A percentile compares a stretch with the other conserved stretches of the same genome.
These are phyloP conservation scores for Nycticorax nycticorax DNA, from an alignment of 2,113 vertebrate genomes.

Conservation along the genomic window DNA sequence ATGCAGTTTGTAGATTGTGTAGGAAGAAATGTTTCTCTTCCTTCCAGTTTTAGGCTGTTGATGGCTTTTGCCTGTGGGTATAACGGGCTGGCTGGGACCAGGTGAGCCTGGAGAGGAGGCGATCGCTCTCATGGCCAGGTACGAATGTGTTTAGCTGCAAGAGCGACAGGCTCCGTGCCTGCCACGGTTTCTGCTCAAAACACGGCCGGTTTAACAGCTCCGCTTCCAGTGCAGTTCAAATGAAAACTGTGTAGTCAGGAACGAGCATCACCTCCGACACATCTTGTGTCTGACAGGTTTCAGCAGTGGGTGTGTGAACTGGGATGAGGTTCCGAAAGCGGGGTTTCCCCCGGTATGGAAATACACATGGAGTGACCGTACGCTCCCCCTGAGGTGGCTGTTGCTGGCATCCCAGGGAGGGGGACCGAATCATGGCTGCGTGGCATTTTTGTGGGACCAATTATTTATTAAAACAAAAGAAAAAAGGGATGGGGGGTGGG, in stretches of 20 bases:
- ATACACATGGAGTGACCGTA: fast-evolving
- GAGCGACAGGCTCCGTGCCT: background rate
- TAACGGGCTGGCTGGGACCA: background rate
- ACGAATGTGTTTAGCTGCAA: background rate
- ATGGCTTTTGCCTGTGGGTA: background rate
- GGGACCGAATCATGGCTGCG: background rate
- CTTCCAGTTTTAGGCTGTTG: background rate
- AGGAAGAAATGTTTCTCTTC: background rate
- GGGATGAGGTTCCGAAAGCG: background rate
- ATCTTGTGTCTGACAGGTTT: background rate
- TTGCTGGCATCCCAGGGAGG: background rate
- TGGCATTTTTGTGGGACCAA: background rate
- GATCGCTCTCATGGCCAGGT: fast-evolving
- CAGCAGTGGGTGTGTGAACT: background rate
- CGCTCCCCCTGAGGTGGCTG: background rate
- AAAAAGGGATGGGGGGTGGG: no score
- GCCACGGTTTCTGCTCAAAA: background rate
- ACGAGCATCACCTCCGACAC: fast-evolving
- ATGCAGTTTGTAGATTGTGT: background rate
- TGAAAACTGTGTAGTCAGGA: background rate
- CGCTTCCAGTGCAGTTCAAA: background rate
- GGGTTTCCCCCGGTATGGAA: background rate
- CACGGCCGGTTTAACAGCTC: fast-evolving
- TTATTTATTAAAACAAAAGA: background rate
- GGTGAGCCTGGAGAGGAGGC: background rate